Evolutionary conservation across 2,797 vertebrate genomes (phyloP).

Genomic region (Ambastaia sidthimunki): DNA sequence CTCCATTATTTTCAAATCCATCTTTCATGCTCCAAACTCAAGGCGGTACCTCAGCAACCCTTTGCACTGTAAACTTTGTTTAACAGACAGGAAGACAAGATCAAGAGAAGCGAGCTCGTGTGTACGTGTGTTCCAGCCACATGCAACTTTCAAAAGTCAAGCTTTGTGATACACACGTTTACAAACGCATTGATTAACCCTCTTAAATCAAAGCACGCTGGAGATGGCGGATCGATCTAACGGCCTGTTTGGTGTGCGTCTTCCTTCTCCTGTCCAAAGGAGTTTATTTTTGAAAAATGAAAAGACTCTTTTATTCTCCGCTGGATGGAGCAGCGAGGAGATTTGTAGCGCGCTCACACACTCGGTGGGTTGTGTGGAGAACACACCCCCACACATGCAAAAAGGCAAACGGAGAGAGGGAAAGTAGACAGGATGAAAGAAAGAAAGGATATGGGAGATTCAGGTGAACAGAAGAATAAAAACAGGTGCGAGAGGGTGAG

Average conservation of each 20-base stretch:
- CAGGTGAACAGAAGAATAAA: neutral
- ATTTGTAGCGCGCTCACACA: constrained; percentile 55
- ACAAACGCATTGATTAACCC: constrained; percentile 55
- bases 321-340: constrained; percentile 53
- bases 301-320: constrained; percentile 57
- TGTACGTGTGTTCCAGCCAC: neutral
- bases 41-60: constrained; percentile 2
- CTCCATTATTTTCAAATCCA: constrained; percentile 16
- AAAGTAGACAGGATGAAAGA: constrained; percentile 10
- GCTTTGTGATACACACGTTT: constrained; percentile 37
- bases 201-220: constrained; percentile 59
- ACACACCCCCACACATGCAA: constrained; percentile 49
- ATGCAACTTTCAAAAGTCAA: constrained; percentile 44
- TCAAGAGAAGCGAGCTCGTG: constrained; percentile 11
- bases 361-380: constrained; percentile 39
- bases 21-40: constrained; percentile 21
- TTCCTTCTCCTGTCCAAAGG: constrained; percentile 56
- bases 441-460: neutral
- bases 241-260: constrained; percentile 41
- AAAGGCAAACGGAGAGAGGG: constrained; percentile 23
- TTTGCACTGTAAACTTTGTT: constrained; percentile 34
- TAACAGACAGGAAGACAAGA: constrained; percentile 30
- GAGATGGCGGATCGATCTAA: constrained; percentile 54
- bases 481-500: neutral
- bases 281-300: constrained; percentile 62